phyloP scores from a whole-genome alignment of 1,140 invertebrate species.

The Brachionus paranguensis region DNA sequence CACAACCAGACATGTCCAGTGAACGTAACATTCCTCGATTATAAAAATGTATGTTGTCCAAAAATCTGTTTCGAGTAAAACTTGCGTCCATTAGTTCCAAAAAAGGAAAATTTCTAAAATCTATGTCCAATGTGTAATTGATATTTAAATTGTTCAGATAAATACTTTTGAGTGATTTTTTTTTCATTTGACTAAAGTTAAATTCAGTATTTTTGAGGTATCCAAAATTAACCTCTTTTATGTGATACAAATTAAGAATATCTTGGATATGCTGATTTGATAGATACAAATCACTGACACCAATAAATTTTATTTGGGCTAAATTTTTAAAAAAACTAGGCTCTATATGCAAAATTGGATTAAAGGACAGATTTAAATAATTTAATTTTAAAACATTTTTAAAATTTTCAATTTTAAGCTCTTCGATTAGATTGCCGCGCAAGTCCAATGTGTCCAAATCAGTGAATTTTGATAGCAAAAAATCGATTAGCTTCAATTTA shows the following conservation, averaged over 20 bases:
- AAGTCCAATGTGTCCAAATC: background rate
- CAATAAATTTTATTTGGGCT: background rate
- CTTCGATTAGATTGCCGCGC: background rate
- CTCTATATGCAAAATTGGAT: background rate
- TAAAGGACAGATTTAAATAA: background rate
- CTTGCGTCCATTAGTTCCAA: background rate
- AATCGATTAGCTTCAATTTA: background rate
- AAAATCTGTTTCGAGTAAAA: background rate
- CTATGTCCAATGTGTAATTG: background rate
- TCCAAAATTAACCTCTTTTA: background rate
- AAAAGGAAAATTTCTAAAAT: background rate
- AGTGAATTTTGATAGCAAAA: background rate
- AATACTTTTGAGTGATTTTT: background rate
- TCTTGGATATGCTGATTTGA: background rate
- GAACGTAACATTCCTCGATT: background rate
- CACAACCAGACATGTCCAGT: background rate
- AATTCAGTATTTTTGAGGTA: background rate
- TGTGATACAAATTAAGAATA: background rate
- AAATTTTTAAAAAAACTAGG: background rate
- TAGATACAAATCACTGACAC: background rate
- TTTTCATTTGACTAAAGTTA: background rate
- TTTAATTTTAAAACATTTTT: background rate
- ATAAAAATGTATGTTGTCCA: background rate
- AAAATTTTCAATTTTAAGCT: background rate
- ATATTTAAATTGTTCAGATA: background rate